Conservation (phyloP, 2,888 invertebrate species). For the Folsomia candida region DNA sequence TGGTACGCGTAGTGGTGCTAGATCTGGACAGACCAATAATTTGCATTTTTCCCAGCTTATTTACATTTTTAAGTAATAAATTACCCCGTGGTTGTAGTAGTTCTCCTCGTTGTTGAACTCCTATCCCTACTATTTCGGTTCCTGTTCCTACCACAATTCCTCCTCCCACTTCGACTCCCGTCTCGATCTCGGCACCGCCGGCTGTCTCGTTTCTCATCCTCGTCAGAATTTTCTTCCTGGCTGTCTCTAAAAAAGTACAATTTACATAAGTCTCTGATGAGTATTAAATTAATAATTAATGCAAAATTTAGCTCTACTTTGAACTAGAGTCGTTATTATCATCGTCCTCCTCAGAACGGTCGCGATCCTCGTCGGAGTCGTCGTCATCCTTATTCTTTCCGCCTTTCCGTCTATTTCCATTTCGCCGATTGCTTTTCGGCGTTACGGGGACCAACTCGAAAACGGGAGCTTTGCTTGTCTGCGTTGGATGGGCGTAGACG, state of each 20-base stretch:
- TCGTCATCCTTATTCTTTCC: constrained; percentile 16
- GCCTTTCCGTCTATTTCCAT: constrained; percentile 15
- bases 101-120: constrained; percentile 5
- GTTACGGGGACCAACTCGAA: constrained; percentile 34
- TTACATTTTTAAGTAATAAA: no score
- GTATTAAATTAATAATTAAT: not conserved
- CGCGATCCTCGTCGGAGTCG: constrained; percentile 15
- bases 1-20: constrained; percentile 10
- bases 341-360: constrained; percentile 15
- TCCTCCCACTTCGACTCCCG: not conserved
- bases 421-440: constrained; percentile 5
- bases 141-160: not conserved
- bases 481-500: not conserved
- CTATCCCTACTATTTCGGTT: not conserved
- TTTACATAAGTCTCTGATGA: not conserved
- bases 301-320: constrained; percentile 2
- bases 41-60: no score
- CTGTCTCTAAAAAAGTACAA: not conserved
- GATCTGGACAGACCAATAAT: not conserved
- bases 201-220: not conserved
- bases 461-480: constrained; percentile 1
- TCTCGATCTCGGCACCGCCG: not conserved
- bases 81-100: constrained; percentile 18
- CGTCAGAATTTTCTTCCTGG: not conserved
- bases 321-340: not conserved